Percentiles rank a stretch among this genome's conserved stretches.
phyloP scores from a whole-genome alignment of 2,888 invertebrate species.

The Calameuta idolon region DNA sequence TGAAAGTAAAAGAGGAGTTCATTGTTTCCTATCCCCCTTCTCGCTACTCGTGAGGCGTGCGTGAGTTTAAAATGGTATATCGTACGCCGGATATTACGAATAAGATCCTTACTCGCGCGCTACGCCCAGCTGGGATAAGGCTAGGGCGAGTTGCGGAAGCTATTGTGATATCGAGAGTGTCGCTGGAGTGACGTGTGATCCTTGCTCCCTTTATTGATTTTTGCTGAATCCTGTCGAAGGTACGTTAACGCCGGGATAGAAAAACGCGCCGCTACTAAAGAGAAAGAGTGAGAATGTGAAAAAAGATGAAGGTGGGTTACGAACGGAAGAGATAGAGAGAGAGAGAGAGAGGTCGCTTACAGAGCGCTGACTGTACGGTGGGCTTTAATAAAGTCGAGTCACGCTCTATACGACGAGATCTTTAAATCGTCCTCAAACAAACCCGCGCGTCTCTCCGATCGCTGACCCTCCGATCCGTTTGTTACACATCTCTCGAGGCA shows the following conservation, averaged over 20 bases:
- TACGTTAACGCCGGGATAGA: not conserved
- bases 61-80: not conserved
- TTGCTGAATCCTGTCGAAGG: constrained; percentile 34
- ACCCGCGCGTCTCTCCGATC: constrained; percentile 42
- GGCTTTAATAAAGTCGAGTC: constrained; percentile 58
- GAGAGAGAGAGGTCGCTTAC: constrained; percentile 15
- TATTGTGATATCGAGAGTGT: not conserved
- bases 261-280: not conserved
- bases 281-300: constrained; percentile 14
- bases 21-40: not conserved
- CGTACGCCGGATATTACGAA: not conserved
- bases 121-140: not conserved
- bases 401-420: constrained; percentile 53
- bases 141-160: not conserved
- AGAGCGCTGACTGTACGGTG: constrained; percentile 13
- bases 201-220: constrained; percentile 29
- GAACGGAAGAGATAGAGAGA: constrained; percentile 10
- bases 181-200: constrained; percentile 16
- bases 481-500: constrained; percentile 42
- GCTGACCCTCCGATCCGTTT: constrained; percentile 50
- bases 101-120: not conserved
- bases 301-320: constrained; percentile 16
- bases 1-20: not conserved
- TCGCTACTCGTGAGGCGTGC: not conserved
- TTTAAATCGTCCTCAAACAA: constrained; percentile 56